Percentiles rank a stretch among this genome's conserved stretches.
Conservation (phyloP, 1,140 invertebrate species). For the Bemisia tabaci region DNA sequence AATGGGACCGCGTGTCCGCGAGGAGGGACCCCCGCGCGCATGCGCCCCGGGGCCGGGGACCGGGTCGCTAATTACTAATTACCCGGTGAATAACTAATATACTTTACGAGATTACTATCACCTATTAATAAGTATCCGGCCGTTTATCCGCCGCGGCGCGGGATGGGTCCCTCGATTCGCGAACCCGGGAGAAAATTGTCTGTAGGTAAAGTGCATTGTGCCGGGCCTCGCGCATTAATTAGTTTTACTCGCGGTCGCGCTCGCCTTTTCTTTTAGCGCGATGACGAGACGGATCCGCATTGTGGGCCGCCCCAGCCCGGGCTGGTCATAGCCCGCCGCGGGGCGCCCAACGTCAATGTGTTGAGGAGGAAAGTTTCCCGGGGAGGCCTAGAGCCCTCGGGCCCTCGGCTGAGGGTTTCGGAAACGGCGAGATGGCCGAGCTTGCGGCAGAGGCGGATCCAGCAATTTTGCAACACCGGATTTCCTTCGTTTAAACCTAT, state of each 20-base stretch:
- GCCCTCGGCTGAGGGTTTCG: too few species aligned
- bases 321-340: too few species aligned
- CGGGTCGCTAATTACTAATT: background rate
- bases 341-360: too few species aligned
- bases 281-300: too few species aligned
- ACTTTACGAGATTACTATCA: background rate
- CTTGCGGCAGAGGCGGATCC: background rate
- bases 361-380: too few species aligned
- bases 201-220: background rate
- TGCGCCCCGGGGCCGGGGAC: too few species aligned
- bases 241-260: background rate
- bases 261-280: too few species aligned
- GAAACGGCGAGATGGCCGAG: too few species aligned
- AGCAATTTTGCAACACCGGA: background rate
- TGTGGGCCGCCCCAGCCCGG: too few species aligned
- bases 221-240: background rate
- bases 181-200: background rate
- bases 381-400: too few species aligned
- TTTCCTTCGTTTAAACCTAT: background rate
- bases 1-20: background rate
- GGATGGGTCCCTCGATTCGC: too few species aligned
- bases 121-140: background rate
- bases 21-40: background rate
- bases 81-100: background rate
- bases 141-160: too few species aligned